Percentiles rank a stretch among this genome's conserved stretches.
phyloP scores from a whole-genome alignment of 2,888 invertebrate species.

The Emesis furor region DNA sequence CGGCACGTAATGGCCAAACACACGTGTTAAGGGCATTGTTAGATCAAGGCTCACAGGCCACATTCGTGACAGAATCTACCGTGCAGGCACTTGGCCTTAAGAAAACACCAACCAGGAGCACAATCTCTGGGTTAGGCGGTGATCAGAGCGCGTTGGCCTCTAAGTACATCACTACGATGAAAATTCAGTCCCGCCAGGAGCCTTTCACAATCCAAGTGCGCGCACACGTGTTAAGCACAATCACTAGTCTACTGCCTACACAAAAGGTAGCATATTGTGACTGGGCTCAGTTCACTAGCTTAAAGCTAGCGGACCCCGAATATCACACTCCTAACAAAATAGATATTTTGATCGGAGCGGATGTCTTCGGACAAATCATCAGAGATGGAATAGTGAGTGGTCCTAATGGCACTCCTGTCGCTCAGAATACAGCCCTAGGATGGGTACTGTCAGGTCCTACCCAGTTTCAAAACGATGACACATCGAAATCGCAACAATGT shows the following conservation, averaged over 20 bases:
- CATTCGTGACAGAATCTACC: not conserved
- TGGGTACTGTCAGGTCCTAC: not conserved
- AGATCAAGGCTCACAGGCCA: constrained; percentile 15
- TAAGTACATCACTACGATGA: too few species aligned
- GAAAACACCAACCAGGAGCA: not conserved
- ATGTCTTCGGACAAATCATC: not conserved
- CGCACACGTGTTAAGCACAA: not conserved
- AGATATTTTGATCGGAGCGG: not conserved
- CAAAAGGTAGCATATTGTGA: too few species aligned
- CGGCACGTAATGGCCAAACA: not conserved
- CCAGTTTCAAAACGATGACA: too few species aligned
- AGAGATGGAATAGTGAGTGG: not conserved
- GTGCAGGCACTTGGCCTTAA: constrained; percentile 3
- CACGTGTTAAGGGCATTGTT: not conserved
- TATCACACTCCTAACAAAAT: not conserved
- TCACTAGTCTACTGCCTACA: not conserved
- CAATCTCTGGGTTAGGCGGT: not conserved
- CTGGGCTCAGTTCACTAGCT: too few species aligned
- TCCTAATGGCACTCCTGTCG: not conserved
- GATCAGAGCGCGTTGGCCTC: not conserved
- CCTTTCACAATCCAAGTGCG: not conserved
- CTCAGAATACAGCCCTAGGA: not conserved
- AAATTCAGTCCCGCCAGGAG: not conserved
- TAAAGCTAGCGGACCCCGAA: not conserved
- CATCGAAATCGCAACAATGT: too few species aligned